Conservation (phyloP, 2,113 vertebrate genomes). For the Ageneiosus marmoratus region DNA sequence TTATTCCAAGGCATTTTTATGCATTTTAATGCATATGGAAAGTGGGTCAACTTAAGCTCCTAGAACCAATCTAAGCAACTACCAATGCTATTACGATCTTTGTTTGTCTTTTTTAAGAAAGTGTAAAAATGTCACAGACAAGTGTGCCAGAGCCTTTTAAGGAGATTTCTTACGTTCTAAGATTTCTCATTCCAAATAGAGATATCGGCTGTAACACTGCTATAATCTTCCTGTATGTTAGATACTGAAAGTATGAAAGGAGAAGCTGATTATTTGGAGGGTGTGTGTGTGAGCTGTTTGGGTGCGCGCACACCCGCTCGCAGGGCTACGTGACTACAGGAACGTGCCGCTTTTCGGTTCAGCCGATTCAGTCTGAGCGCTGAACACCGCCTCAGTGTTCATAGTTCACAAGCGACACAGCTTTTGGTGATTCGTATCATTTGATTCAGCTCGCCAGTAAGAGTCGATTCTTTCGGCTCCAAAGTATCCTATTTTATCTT, state of each 20-base stretch:
- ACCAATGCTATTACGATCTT: too few relatives aligned
- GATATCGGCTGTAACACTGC: background rate
- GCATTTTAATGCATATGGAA: background rate
- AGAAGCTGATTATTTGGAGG: background rate
- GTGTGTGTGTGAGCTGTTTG: background rate
- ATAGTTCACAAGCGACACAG: too few relatives aligned
- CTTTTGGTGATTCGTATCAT: background rate
- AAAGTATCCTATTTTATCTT: background rate
- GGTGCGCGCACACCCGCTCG: background rate
- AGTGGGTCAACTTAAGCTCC: background rate
- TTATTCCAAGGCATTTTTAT: background rate
- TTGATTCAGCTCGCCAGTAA: background rate
- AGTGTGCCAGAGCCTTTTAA: background rate
- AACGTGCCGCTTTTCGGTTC: constrained; percentile 62
- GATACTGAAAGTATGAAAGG: background rate
- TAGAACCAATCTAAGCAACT: background rate
- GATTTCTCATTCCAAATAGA: background rate
- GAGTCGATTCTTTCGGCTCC: background rate
- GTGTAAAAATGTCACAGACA: background rate
- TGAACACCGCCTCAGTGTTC: too few relatives aligned
- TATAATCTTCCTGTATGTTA: background rate
- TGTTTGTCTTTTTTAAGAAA: too few relatives aligned
- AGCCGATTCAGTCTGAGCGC: background rate
- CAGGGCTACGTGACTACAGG: constrained; percentile 74
- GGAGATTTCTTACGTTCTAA: too few relatives aligned